These are phyloP conservation scores for Clarias pachynema DNA, from an alignment of 2,797 vertebrate species.

Conservation along the genomic window DNA sequence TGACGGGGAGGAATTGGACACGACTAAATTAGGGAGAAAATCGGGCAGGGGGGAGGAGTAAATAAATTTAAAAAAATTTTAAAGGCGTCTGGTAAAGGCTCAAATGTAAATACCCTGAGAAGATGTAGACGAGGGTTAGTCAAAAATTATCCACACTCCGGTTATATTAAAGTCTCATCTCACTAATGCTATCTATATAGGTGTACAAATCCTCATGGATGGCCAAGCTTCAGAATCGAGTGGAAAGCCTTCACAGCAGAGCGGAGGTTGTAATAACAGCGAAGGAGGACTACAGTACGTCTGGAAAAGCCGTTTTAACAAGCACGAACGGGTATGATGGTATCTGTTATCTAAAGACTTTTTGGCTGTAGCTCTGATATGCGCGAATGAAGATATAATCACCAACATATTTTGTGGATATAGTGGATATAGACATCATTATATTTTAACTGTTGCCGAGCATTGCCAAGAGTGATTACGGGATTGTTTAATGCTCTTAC, in stretches of 20 bases:
- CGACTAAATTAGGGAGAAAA: no score
- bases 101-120: neutral
- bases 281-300: neutral
- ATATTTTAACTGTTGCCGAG: neutral
- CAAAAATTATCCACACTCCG: neutral
- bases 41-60: no score
- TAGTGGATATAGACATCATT: neutral
- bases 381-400: neutral
- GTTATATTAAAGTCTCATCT: neutral
- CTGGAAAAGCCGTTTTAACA: neutral
- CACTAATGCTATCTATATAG: neutral
- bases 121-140: neutral
- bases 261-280: neutral
- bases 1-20: no score
- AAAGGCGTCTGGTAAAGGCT: conserved; percentile 14
- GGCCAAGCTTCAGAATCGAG: neutral
- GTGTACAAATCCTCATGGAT: neutral
- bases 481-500: conserved; percentile 5
- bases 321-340: neutral
- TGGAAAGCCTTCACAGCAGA: neutral
- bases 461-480: neutral
- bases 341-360: neutral
- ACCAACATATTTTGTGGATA: neutral
- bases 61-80: no score
- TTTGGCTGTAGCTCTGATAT: neutral